These are phyloP conservation scores for Porites divaricata DNA, from an alignment of 92 coral and sea anemone species.

Conservation along the genomic window DNA sequence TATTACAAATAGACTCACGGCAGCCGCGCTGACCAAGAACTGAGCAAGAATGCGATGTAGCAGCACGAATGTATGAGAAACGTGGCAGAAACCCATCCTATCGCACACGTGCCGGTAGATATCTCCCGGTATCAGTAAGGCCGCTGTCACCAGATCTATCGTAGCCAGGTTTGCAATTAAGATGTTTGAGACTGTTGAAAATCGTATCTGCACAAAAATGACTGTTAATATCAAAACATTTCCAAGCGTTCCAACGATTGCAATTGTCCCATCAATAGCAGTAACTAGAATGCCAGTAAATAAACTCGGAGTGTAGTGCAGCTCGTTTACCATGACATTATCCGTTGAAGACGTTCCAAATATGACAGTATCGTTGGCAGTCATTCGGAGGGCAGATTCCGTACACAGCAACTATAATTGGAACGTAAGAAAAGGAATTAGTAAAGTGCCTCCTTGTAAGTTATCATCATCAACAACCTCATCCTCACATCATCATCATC, in stretches of 20 bases:
- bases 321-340: neutral
- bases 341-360: neutral
- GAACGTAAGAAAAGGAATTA: neutral
- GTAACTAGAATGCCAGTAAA: constrained; percentile 6
- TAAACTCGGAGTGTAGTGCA: constrained; percentile 3
- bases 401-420: neutral
- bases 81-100: constrained; percentile 24
- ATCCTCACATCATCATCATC: no score
- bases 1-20: constrained; percentile 24
- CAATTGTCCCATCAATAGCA: constrained; percentile 18
- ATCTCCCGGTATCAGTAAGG: constrained; percentile 43
- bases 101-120: constrained; percentile 22
- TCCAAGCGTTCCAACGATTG: constrained; percentile 28
- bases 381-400: neutral
- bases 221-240: constrained; percentile 35
- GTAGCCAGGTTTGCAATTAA: constrained; percentile 39
- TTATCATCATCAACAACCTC: no score
- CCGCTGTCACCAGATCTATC: constrained; percentile 19
- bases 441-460: neutral
- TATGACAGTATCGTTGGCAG: neutral
- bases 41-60: constrained; percentile 25
- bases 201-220: constrained; percentile 33
- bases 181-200: constrained; percentile 42
- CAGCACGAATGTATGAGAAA: neutral
- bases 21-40: constrained; percentile 30